Evolutionary conservation across 2,888 invertebrate genomes (phyloP), one percentile per base, ranked within the genome.

Genomic region (Exocentrus adspersus): DNA sequence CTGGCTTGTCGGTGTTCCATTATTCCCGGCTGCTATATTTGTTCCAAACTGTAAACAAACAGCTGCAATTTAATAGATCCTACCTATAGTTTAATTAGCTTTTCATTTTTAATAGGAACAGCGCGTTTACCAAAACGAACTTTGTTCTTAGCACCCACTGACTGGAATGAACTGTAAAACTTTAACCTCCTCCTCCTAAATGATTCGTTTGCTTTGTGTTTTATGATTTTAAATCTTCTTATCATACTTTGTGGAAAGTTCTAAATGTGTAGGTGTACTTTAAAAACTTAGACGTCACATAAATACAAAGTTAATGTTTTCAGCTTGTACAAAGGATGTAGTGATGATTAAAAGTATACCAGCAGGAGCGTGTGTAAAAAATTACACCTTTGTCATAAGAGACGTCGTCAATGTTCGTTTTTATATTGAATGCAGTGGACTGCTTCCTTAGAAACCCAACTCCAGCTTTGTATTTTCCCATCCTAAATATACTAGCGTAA

Each of bases 1-100:
- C 43, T 30, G 54, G 54, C 28, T 28, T 43, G n/a, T 16, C 19
- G n/a, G n/a, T 16, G 24, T 24, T 21, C 21, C 54, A n/a, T n/a
- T 28, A 43, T 46, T 52, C 41, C 37, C 48, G 17, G 37, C 59
- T 45, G 24, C n/a, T 50, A n/a, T n/a, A 63, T 63, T 58, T 63
- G 51, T 59, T 43, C 42, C 16, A 17, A 24, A 16, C 17, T 53
- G 37, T 42, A 41, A 53, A 53, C 45, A 12, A 20, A 30, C 45
- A 19, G 32, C 20, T 28, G 6, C 14, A 42, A 60, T 32, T 10
- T 32, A 60, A 45, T 45, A 45, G 32, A 60, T 45, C 9, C 45
- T 32, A 52, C 30, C 45, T 32, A 52, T 20, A 43, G 21, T 52
- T 32, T 52, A 60, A 60, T 46, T 45, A 60, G 21, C 52, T 46